A percentile compares a stretch with the other conserved stretches of the same genome.
Evolutionary conservation across 2,113 vertebrate genomes (phyloP).

Genomic region (Spea bombifrons): DNA sequence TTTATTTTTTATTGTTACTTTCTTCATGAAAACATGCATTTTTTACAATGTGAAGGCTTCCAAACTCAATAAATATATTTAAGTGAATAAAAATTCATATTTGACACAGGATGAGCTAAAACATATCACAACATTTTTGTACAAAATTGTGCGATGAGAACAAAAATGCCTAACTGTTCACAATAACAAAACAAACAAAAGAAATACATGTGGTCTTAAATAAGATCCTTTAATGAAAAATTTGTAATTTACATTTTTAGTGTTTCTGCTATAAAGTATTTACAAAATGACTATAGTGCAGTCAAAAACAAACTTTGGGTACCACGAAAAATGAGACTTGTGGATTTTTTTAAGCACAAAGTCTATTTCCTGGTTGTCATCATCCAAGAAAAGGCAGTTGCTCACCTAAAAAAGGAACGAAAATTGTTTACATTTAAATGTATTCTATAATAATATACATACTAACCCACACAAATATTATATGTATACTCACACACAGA

Average conservation of each 20-base stretch:
- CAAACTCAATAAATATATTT: neutral
- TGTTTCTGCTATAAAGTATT: slow-evolving; percentile 20
- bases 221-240: slow-evolving; percentile 20
- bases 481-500: no score
- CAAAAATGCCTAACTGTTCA: neutral
- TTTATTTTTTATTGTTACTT: slow-evolving; percentile 16
- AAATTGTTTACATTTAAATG: neutral
- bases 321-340: neutral
- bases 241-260: slow-evolving; percentile 7
- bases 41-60: neutral
- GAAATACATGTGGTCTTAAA: neutral
- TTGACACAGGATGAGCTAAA: slow-evolving; percentile 3
- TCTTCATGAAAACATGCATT: slow-evolving; percentile 10
- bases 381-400: slow-evolving; percentile 18
- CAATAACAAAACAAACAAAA: slow-evolving; percentile 11
- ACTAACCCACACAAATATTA: no score
- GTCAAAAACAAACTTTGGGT: neutral
- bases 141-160: neutral
- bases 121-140: neutral
- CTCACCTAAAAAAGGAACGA: neutral
- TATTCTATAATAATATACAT: no score
- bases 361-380: neutral
- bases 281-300: slow-evolving; percentile 14
- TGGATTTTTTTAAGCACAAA: neutral
- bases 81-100: slow-evolving; percentile 4